phyloP scores from a whole-genome alignment of 2,797 vertebrate genomes.

The Anabas testudineus region DNA sequence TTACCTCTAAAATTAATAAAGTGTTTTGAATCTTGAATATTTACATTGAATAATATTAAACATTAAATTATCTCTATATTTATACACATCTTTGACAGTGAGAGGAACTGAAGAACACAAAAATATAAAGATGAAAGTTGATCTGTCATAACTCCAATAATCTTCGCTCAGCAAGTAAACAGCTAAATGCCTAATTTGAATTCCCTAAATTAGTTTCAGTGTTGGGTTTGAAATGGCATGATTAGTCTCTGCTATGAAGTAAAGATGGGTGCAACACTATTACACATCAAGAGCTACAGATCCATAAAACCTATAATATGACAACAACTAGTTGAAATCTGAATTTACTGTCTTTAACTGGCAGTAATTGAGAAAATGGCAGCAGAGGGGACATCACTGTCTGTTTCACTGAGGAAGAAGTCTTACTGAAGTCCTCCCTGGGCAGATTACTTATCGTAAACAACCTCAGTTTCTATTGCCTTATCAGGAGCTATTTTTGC shows the following conservation, averaged over 20 bases:
- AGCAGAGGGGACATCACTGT: conserved; percentile 29
- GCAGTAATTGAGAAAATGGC: conserved; percentile 1
- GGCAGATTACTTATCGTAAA: conserved; percentile 50
- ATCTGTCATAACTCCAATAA: conserved; percentile 47
- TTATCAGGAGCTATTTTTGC: conserved; percentile 64
- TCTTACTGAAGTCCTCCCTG: conserved; percentile 23
- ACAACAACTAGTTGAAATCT: conserved; percentile 13
- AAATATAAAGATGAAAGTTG: conserved; percentile 51
- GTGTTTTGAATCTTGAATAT: conserved; percentile 6
- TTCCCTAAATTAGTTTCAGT: conserved; percentile 48
- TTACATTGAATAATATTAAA: conserved; percentile 38
- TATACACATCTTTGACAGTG: conserved; percentile 22
- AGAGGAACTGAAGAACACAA: conserved; percentile 29
- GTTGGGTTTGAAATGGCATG: conserved; percentile 34
- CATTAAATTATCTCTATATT: not conserved
- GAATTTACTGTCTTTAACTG: conserved; percentile 12
- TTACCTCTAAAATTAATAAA: too few relatives aligned
- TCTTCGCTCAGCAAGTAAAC: conserved; percentile 49
- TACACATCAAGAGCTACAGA: conserved; percentile 15
- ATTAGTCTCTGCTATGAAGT: conserved; percentile 34
- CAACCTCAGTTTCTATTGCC: conserved; percentile 41
- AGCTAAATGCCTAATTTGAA: conserved; percentile 58
- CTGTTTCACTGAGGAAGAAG: conserved; percentile 29
- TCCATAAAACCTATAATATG: conserved; percentile 23
- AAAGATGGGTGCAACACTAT: conserved; percentile 13